These are phyloP conservation scores for Hofmannophila pseudospretella DNA, from an alignment of 2,888 invertebrate genomes.

Conservation along the genomic window DNA sequence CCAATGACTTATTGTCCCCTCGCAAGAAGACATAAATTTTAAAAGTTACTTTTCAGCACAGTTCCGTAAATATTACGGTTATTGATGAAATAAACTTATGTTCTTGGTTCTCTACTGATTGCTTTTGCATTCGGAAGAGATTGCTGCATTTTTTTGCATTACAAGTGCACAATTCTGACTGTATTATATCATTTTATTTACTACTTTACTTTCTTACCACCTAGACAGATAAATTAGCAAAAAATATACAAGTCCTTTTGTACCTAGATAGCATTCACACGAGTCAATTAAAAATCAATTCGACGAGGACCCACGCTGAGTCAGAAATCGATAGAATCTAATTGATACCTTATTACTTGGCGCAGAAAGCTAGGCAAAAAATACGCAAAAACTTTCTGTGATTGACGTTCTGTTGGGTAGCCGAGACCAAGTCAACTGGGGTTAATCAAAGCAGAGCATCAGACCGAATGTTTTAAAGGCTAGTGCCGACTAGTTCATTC, in stretches of 20 bases:
- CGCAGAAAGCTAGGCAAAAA: slow-evolving; percentile 19
- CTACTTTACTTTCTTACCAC: too few relatives aligned
- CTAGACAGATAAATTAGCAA: too few relatives aligned
- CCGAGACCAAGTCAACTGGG: slow-evolving; percentile 1
- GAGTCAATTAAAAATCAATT: slow-evolving; percentile 29
- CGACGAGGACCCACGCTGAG: slow-evolving; percentile 17
- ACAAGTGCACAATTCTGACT: too few relatives aligned
- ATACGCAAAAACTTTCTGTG: slow-evolving; percentile 22
- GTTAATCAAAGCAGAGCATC: slow-evolving; percentile 16
- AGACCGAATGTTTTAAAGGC: slow-evolving; percentile 4
- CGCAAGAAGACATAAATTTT: too few relatives aligned
- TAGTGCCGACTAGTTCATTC: slow-evolving; percentile 5
- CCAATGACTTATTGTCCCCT: not conserved
- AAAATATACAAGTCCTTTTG: too few relatives aligned
- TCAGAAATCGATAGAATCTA: slow-evolving; percentile 28
- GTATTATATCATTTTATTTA: too few relatives aligned
- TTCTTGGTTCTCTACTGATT: too few relatives aligned
- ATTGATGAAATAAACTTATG: too few relatives aligned
- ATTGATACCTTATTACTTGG: slow-evolving; percentile 23
- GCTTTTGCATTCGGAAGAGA: too few relatives aligned
- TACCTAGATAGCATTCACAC: slow-evolving; percentile 11
- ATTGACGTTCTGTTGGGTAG: slow-evolving; percentile 1
- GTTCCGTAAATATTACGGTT: too few relatives aligned
- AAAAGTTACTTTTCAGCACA: not conserved
- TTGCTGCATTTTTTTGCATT: too few relatives aligned